Conservation (phyloP, 2,888 invertebrate genomes). For the Conomelus anceps region DNA sequence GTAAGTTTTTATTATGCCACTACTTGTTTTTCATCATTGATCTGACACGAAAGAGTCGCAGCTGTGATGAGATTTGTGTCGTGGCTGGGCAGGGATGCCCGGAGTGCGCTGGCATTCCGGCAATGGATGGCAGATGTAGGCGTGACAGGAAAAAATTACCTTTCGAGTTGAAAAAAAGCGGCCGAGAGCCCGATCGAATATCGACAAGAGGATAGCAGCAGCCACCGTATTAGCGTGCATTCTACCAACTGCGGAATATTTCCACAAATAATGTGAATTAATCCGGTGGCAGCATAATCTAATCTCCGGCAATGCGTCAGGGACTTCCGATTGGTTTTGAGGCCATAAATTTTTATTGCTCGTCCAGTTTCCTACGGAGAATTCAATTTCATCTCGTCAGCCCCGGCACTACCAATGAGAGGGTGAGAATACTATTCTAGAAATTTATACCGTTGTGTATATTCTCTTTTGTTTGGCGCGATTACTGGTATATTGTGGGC, state of each 20-base stretch:
- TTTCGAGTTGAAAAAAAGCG: background rate
- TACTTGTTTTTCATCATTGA: background rate
- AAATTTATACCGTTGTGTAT: background rate
- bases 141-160: background rate
- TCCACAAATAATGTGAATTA: background rate
- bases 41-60: background rate
- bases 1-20: background rate
- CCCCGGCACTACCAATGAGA: background rate
- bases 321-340: background rate
- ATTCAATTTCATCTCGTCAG: background rate
- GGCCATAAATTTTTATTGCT: background rate
- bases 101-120: background rate
- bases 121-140: background rate
- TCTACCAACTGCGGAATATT: background rate
- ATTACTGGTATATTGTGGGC: too few relatives aligned
- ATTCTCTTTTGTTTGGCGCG: background rate
- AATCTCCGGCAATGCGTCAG: background rate
- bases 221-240: background rate
- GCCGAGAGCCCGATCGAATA: background rate
- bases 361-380: background rate
- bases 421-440: background rate
- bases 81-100: background rate
- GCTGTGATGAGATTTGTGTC: background rate
- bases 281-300: background rate
- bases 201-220: too few relatives aligned